Base-by-base conservation (phyloP, 2,113 vertebrate genomes). In the Pavo muticus region DNA sequence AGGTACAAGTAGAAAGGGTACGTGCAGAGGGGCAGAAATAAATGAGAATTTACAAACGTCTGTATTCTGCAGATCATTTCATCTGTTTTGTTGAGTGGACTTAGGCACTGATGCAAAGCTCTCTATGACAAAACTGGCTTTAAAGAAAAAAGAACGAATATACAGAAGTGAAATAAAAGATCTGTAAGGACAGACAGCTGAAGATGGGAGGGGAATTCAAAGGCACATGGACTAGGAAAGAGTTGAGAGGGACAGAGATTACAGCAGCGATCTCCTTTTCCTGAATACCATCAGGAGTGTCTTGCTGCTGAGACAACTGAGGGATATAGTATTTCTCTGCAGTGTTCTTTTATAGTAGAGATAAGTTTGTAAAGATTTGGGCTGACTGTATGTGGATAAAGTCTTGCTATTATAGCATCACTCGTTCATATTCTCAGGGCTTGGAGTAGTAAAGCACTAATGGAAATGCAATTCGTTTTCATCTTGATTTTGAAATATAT, bases 111-210 rank as follows among this genome's bases (percentile, higher is more conserved):
- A 6, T 57, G 11, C 48, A 93, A 59, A 77, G 21, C 19, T 76
- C 7, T 18, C 1, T 50, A 27, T 35, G 12, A 14, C n/a, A 80
- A 35, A 78, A 76, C 20, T 73, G 10, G 11, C 6, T 42, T 23
- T 39, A 74, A 83, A 94, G 29, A 27, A 45, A 54, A 30, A 39
- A 40, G 19, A 32, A 32, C 40, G 27, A n/a, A 42, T 3, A 5
- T 37, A 35, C 27, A 70, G 42, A 59, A 29, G 83, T 35, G 29
- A 92, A 91, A 45, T 25, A 45, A 57, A 39, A 39, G 24, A 52
- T n/a, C 3, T 3, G 0, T 39, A 30, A 74, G 20, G 32, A 35
- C 1, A 8, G 25, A 42, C 1, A 32, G 20, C 16, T 56, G 48
- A 81, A 76, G 54, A 27, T 37, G 35, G 9, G 10, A 88, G 45